phyloP scores from a whole-genome alignment of 2,113 vertebrate genomes.

The Pogona vitticeps region DNA sequence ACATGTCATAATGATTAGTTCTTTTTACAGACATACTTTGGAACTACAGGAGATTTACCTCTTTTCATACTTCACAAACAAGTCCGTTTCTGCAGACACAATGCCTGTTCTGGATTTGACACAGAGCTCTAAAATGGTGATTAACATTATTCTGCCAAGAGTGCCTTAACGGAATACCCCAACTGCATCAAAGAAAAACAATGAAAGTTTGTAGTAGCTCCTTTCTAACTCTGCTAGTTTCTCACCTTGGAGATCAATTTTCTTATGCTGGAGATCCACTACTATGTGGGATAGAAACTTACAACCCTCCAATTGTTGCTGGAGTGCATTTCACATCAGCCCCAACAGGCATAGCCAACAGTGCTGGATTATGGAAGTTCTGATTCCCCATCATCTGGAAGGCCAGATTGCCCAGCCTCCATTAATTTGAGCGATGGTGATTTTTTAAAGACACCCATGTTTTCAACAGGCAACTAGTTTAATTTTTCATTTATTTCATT shows the following conservation, averaged over 20 bases:
- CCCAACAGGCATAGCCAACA: not conserved
- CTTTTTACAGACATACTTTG: constrained; percentile 56
- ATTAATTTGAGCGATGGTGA: no score
- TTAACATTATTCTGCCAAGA: not conserved
- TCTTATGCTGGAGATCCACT: not conserved
- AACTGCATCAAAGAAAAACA: not conserved
- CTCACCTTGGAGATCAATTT: not conserved
- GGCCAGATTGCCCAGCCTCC: not conserved
- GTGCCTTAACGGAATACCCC: not conserved
- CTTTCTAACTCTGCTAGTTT: not conserved
- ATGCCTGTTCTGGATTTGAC: constrained; percentile 42
- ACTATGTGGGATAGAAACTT: not conserved
- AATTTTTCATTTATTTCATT: no score
- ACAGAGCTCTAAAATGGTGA: constrained; percentile 2
- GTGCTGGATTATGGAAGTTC: no score
- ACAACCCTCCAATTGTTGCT: not conserved
- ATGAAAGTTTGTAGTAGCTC: not conserved
- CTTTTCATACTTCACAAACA: constrained; percentile 72
- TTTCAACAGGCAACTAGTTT: no score
- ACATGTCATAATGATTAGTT: constrained; percentile 67
- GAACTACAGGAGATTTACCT: constrained; percentile 66
- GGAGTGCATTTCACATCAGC: not conserved
- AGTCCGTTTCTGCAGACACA: constrained; percentile 65
- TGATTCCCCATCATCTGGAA: not conserved
- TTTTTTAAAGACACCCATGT: no score